Conservation (phyloP, 2,797 vertebrate genomes). For the Bryconaethiops microstoma region DNA sequence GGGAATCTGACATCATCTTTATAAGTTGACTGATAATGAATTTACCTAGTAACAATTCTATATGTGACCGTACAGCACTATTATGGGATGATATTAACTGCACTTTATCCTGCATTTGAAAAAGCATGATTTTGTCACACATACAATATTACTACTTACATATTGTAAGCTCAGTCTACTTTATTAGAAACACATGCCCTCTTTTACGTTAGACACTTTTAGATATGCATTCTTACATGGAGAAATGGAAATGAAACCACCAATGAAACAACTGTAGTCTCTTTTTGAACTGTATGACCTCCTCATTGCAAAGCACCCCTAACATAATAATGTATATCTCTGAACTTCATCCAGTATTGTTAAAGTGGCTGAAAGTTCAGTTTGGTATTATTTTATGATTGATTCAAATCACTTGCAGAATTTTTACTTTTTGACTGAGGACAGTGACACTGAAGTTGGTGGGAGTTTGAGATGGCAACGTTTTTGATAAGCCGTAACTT, state of each 20-base stretch:
- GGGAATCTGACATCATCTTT: not conserved
- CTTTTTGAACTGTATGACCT: not conserved
- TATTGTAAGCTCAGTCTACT: not conserved
- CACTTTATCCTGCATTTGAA: not conserved
- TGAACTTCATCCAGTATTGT: not conserved
- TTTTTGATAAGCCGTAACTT: not conserved
- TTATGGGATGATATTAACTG: conserved; percentile 28
- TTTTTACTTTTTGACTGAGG: not conserved
- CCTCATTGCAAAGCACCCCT: not conserved
- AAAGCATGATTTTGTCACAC: no score
- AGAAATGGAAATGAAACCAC: not conserved
- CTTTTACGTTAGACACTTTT: not conserved
- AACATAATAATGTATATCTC: not conserved
- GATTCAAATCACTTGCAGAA: conserved; percentile 18
- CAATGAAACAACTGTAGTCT: no score
- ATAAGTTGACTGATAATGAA: not conserved
- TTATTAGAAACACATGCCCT: not conserved
- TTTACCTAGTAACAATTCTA: no score
- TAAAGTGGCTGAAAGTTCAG: not conserved
- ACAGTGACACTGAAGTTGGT: not conserved
- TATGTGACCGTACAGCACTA: not conserved
- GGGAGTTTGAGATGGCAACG: not conserved
- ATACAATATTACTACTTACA: no score
- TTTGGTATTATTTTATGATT: not conserved
- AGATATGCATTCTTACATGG: not conserved